phyloP scores from a whole-genome alignment of 2,888 invertebrate species.

The Smittia aterrima region DNA sequence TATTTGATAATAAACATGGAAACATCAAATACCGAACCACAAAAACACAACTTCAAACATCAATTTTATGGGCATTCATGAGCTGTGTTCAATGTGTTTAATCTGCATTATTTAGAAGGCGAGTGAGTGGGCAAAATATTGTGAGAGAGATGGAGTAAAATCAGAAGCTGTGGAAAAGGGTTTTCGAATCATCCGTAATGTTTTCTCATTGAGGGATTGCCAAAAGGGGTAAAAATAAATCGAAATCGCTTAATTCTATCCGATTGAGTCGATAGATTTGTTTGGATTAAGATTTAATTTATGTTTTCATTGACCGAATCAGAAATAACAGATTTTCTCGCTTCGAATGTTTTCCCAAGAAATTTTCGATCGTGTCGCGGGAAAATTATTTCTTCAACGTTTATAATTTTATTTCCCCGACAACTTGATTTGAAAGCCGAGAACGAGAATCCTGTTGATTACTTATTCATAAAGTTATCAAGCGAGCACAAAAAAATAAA shows the following conservation, averaged over 20 bases:
- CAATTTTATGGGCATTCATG: slow-evolving; percentile 24
- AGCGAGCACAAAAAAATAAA: neutral
- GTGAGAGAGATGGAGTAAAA: no score
- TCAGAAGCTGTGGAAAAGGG: neutral
- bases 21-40: slow-evolving; percentile 29
- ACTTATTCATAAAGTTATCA: slow-evolving; percentile 34
- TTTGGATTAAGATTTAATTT: slow-evolving; percentile 16
- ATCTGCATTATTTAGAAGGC: slow-evolving; percentile 10
- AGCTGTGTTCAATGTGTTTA: slow-evolving; percentile 13
- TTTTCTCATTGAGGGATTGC: neutral
- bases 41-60: slow-evolving; percentile 35
- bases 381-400: no score
- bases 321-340: neutral
- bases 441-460: neutral
- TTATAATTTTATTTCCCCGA: no score
- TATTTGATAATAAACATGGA: slow-evolving; percentile 33
- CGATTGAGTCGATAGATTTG: slow-evolving; percentile 11
- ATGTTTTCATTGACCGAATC: slow-evolving; percentile 13
- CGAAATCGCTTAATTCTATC: neutral
- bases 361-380: no score
- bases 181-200: neutral
- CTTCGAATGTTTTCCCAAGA: no score
- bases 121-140: no score
- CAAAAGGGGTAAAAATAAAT: slow-evolving; percentile 4
- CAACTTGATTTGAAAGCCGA: no score